Evolutionary conservation across 2,113 vertebrate genomes (phyloP).

Genomic region (Elgaria multicarinata): DNA sequence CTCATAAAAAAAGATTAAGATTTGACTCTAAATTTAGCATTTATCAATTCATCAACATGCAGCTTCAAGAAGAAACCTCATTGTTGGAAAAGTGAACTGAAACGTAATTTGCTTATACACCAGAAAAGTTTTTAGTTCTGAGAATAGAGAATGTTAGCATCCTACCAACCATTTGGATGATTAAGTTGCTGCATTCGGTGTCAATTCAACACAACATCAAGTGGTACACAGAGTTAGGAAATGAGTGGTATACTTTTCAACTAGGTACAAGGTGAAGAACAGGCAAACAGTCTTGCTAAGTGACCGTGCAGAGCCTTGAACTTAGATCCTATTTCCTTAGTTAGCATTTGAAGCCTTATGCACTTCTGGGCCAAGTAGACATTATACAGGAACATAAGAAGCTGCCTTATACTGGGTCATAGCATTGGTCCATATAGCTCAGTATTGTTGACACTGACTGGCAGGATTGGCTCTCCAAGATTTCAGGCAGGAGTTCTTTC

Average conservation of each 20-base stretch:
- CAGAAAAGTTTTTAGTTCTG: background rate
- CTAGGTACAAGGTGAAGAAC: background rate
- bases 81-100: background rate
- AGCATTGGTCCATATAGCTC: no score
- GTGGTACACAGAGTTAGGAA: background rate
- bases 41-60: background rate
- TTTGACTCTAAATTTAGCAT: background rate
- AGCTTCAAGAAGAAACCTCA: background rate
- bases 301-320: background rate
- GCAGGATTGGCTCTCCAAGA: no score
- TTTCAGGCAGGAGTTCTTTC: no score
- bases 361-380: background rate
- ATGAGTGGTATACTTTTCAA: background rate
- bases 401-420: no score
- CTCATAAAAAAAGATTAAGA: background rate
- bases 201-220: background rate
- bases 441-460: no score
- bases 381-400: background rate
- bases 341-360: background rate
- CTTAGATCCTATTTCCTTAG: background rate
- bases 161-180: background rate
- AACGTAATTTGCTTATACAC: background rate
- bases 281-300: background rate
- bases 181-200: background rate
- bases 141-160: background rate